Conservation (phyloP, 2,113 vertebrate species). For the Rousettus leschenaultii region DNA sequence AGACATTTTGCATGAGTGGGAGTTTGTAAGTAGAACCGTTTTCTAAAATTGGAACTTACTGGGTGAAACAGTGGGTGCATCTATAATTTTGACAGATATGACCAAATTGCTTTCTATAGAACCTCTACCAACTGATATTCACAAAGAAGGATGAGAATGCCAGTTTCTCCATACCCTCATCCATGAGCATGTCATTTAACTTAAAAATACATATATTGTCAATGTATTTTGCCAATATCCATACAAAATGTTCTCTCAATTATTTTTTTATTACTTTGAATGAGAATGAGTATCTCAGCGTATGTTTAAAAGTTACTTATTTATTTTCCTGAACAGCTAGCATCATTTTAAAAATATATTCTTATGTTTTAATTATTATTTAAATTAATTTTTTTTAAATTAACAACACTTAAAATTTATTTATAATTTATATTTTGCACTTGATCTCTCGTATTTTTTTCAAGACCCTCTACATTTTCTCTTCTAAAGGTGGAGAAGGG, state of each 20-base stretch:
- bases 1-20: neutral
- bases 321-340: neutral
- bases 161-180: neutral
- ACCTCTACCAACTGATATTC: neutral
- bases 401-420: neutral
- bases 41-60: neutral
- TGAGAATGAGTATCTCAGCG: neutral
- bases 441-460: neutral
- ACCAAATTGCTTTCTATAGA: neutral
- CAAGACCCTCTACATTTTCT: neutral
- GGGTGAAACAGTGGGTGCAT: neutral
- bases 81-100: neutral
- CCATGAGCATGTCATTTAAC: neutral
- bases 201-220: neutral
- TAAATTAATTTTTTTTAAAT: neutral
- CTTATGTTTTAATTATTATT: neutral
- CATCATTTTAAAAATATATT: neutral
- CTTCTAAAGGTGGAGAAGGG: neutral
- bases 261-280: neutral
- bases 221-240: neutral
- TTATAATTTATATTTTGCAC: neutral
- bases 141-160: neutral
- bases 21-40: neutral
- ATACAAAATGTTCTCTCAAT: neutral
- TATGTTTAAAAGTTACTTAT: neutral